Conservation (phyloP, 2,113 vertebrate species). For the Rhea pennata region DNA sequence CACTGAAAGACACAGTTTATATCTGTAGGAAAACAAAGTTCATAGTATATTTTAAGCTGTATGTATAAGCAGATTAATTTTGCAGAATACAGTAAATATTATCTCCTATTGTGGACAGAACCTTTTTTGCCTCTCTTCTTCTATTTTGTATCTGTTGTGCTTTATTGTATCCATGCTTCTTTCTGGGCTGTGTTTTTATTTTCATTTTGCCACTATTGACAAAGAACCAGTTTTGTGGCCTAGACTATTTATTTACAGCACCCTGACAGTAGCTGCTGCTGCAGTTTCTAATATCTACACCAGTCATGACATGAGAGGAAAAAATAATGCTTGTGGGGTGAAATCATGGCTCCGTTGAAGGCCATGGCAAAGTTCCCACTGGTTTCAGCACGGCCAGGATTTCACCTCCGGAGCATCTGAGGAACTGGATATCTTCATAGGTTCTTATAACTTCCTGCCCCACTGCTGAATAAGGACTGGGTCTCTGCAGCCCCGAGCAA, state of each 20-base stretch:
- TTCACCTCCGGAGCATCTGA: neutral
- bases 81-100: neutral
- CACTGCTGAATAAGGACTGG: fast-evolving
- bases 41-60: neutral
- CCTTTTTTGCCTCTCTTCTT: neutral
- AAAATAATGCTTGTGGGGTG: neutral
- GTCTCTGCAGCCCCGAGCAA: neutral
- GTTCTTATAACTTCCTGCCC: neutral
- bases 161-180: neutral
- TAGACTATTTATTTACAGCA: neutral
- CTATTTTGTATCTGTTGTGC: neutral
- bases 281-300: neutral
- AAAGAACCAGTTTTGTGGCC: neutral
- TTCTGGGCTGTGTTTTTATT: neutral
- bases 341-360: conserved; percentile 5
- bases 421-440: neutral
- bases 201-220: neutral
- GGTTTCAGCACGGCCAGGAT: neutral
- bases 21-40: neutral
- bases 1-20: fast-evolving
- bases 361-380: neutral
- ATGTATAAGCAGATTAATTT: conserved; percentile 4
- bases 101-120: neutral
- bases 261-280: neutral
- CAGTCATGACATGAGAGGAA: neutral